These are phyloP conservation scores for Tapera naevia DNA, from an alignment of 2,797 vertebrate genomes.

Conservation along the genomic window DNA sequence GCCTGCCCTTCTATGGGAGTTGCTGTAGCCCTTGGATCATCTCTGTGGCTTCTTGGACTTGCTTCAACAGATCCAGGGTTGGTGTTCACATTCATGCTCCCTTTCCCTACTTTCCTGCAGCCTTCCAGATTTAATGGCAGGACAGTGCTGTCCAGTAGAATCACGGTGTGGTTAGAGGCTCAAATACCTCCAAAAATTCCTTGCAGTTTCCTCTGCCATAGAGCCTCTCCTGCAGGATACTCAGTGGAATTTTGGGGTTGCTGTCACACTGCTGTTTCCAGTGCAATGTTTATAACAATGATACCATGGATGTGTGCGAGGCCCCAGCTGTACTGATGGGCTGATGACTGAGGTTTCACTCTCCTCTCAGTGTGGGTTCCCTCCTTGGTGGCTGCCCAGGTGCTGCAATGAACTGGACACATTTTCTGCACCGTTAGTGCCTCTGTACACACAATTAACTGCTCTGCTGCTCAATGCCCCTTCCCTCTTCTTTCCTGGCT, in stretches of 20 bases:
- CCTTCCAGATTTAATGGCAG: background rate
- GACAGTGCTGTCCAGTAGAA: accelerated
- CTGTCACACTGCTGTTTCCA: accelerated
- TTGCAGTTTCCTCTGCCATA: background rate
- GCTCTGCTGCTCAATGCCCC: background rate
- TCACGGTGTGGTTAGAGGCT: background rate
- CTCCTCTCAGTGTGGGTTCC: accelerated
- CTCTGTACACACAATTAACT: accelerated
- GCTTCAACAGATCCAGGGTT: background rate
- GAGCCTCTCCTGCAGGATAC: background rate
- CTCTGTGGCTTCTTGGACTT: no score
- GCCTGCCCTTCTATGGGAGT: no score
- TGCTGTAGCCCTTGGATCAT: no score
- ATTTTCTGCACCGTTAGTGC: accelerated
- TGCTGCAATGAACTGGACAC: accelerated
- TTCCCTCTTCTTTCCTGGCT: background rate
- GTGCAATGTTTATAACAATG: background rate
- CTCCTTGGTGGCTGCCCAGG: accelerated
- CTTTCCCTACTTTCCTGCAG: background rate
- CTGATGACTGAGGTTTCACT: accelerated
- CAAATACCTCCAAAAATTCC: background rate
- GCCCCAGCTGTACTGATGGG: background rate
- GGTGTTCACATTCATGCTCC: accelerated
- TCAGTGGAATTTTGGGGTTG: background rate
- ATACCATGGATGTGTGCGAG: accelerated